These are phyloP conservation scores for Corydoras sp. DNA, from an alignment of 2,113 vertebrate genomes.

Conservation along the genomic window DNA sequence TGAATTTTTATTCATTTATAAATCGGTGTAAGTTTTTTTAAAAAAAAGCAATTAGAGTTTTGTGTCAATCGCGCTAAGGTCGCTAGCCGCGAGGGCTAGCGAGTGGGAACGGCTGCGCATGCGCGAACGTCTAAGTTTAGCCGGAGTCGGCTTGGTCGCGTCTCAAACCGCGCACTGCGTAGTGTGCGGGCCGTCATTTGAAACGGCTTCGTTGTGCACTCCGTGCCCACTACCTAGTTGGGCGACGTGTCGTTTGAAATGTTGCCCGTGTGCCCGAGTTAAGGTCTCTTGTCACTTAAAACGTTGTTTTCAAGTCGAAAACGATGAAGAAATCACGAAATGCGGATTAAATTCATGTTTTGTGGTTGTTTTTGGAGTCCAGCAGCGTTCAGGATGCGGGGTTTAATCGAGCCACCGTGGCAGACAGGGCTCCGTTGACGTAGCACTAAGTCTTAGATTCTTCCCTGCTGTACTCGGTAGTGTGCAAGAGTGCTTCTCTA, in stretches of 20 bases:
- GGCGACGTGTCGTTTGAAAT: not conserved
- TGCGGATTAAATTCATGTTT: not conserved
- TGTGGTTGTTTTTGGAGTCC: too few relatives aligned
- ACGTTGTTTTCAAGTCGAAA: too few relatives aligned
- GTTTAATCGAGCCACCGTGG: constrained; percentile 18
- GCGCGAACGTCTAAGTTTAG: constrained; percentile 62
- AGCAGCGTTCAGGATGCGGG: too few relatives aligned
- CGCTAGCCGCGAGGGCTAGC: constrained; percentile 43
- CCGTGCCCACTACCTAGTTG: not conserved
- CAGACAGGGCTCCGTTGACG: constrained; percentile 38
- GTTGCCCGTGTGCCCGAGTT: too few relatives aligned
- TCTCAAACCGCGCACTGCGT: not conserved
- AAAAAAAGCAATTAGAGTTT: constrained; percentile 19
- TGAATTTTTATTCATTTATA: too few relatives aligned
- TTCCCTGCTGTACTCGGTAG: not conserved
- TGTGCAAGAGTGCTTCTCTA: not conserved
- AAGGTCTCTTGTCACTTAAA: too few relatives aligned
- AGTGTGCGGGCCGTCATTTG: not conserved
- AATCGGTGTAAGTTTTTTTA: not conserved
- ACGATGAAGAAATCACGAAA: not conserved
- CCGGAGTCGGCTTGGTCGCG: constrained; percentile 40
- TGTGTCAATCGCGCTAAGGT: constrained; percentile 7
- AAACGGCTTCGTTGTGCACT: not conserved
- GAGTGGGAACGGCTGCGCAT: constrained; percentile 43
- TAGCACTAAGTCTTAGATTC: constrained; percentile 14